Percentiles rank a stretch among this genome's conserved stretches.
These are phyloP conservation scores for Corydoras sp. DNA, from an alignment of 2,113 vertebrate genomes.

Conservation along the genomic window DNA sequence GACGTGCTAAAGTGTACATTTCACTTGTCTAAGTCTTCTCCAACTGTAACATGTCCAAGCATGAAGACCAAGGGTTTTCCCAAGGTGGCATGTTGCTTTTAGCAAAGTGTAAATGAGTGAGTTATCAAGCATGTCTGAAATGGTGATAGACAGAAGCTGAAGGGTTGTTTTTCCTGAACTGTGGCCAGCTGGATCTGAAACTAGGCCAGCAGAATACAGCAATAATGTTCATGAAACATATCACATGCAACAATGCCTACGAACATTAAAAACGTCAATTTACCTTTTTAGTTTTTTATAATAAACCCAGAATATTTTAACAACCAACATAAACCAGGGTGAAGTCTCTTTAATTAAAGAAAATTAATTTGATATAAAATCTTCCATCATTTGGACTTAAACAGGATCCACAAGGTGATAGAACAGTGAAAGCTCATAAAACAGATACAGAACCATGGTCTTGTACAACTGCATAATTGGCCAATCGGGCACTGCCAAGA, in stretches of 20 bases:
- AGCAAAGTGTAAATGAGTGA: constrained; percentile 14
- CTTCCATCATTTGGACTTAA: no score
- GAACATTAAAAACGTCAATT: no score
- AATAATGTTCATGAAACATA: neutral
- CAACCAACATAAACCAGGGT: no score
- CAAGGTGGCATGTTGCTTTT: constrained; percentile 1
- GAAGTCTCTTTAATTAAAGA: no score
- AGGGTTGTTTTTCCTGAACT: constrained; percentile 9
- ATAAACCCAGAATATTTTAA: no score
- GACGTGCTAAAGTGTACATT: neutral
- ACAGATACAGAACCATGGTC: no score
- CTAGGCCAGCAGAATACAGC: constrained; percentile 4
- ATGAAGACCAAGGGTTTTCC: constrained; percentile 16
- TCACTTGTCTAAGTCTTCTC: neutral
- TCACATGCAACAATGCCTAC: neutral
- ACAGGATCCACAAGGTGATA: no score
- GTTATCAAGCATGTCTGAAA: neutral
- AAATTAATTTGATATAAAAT: no score
- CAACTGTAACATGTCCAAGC: neutral
- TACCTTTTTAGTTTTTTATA: no score
- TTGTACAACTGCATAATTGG: no score
- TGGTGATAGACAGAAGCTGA: neutral
- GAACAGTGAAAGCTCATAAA: no score
- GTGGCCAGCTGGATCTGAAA: constrained; percentile 8
- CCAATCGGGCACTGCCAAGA: no score